Evolutionary conservation across 2,797 vertebrate species (phyloP).

Genomic region (Myotis daubentonii): DNA sequence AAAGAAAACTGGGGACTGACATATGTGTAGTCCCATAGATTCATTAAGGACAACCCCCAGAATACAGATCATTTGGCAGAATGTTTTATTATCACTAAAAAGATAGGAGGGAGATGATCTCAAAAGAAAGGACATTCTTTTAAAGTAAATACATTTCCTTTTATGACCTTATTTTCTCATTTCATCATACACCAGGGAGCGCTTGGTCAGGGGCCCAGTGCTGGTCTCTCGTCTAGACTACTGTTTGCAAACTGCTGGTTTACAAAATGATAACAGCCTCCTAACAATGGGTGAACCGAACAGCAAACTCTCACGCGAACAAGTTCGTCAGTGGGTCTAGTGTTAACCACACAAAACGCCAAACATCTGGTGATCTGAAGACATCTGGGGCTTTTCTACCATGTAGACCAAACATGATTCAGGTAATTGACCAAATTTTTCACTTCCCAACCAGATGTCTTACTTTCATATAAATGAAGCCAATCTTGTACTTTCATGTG

Average conservation of each 20-base stretch:
- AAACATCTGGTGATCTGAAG: constrained; percentile 72
- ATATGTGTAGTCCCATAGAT: background rate
- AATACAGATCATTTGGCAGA: background rate
- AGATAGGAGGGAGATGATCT: background rate
- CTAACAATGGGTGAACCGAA: background rate
- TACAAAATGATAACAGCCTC: constrained; percentile 36
- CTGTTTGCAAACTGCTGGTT: constrained; percentile 25
- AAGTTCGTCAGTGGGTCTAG: background rate
- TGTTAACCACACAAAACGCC: background rate
- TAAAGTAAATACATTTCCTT: background rate
- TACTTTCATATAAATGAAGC: constrained; percentile 63
- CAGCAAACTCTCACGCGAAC: background rate
- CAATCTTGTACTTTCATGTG: constrained; percentile 72
- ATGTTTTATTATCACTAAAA: background rate
- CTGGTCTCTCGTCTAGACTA: background rate
- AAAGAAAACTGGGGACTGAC: background rate
- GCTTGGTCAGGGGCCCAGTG: background rate
- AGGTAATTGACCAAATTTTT: constrained; percentile 75
- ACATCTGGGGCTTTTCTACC: constrained; percentile 71
- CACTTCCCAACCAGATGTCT: constrained; percentile 77
- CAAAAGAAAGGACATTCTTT: constrained; percentile 18
- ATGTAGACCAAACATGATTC: constrained; percentile 75
- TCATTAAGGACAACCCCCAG: background rate
- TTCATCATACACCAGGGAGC: background rate
- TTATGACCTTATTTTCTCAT: background rate